Base-by-base conservation (phyloP, 2,797 vertebrate genomes). In the Columba guinea region DNA sequence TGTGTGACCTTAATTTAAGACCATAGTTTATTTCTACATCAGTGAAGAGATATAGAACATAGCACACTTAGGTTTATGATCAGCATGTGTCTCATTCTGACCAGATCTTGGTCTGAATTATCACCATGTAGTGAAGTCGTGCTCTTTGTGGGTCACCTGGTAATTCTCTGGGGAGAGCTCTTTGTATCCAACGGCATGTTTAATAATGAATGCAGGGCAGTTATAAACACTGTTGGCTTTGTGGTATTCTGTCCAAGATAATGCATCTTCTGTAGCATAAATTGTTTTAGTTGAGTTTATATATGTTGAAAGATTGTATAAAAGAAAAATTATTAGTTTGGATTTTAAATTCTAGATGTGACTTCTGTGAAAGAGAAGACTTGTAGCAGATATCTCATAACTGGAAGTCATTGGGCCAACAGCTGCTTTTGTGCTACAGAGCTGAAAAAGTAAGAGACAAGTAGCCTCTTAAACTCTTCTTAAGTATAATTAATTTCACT, bases 291-390 rank as follows among this genome's bases (percentile, higher is more conserved):
- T 76, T 71, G 59, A 59, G 60, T 86, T 94, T 90, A 56, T 26
- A 20, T 70, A 69, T 35, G 24, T 35, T 92, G 93, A 78, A 96
- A 89, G 91, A 85, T 75, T 87, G 44, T 88, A 70, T 35, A 56
- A 83, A 95, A 95, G 91, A 90, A 70, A 90, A 74, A 73, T 21
- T 4, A 55, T 3, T 52, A 48, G 73, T 35, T 70, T 80, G 52
- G 10, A 79, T 83, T 97, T 96, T 81, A 89, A 88, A 80, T 94
- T 95, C 70, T 86, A 91, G 76, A 24, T 71, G 48, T 73, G 65
- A 87, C 85, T 37, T 28, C 23, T 87, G 82, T 73, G 93, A 69
- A 79, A 21, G 48, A 59, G 70, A 55, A 73, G 77, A 87, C 76
- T 80, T 89, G 30, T 2, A 84, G 93, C 55, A 81, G n/a, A 71